phyloP scores from a whole-genome alignment of 2,797 vertebrate genomes.

The Tamandua tetradactyla region DNA sequence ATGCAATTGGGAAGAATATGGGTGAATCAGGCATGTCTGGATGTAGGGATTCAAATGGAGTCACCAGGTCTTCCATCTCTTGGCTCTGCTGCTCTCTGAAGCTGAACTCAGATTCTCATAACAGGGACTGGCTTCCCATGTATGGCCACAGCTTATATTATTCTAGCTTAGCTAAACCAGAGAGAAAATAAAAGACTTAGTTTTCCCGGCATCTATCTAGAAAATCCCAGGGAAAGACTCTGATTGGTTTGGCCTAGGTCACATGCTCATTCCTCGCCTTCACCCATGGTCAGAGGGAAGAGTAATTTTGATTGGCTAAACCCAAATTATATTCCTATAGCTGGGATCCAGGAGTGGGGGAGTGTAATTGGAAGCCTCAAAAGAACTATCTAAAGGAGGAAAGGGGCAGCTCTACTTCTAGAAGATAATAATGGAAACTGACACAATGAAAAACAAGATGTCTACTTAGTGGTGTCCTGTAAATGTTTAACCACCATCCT shows the following conservation, averaged over 20 bases:
- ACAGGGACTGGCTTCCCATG: background rate
- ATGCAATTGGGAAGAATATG: background rate
- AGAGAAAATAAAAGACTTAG: background rate
- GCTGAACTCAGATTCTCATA: background rate
- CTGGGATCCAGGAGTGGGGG: background rate
- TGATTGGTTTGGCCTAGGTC: background rate
- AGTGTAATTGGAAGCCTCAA: background rate
- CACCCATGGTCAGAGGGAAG: background rate
- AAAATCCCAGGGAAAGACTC: background rate
- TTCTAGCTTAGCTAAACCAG: background rate
- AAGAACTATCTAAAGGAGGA: background rate
- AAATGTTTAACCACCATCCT: background rate
- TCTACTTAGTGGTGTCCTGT: background rate
- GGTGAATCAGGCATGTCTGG: background rate
- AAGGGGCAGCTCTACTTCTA: background rate
- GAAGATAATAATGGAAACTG: background rate
- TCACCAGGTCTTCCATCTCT: background rate
- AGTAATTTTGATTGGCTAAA: background rate
- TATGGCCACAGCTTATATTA: background rate
- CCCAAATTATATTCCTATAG: background rate
- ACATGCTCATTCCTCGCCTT: background rate
- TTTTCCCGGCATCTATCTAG: background rate
- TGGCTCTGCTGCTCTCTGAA: background rate
- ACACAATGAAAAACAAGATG: background rate
- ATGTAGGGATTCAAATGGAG: background rate